Conservation (phyloP, 1,140 invertebrate genomes). For the Matsumurasca onukii region DNA sequence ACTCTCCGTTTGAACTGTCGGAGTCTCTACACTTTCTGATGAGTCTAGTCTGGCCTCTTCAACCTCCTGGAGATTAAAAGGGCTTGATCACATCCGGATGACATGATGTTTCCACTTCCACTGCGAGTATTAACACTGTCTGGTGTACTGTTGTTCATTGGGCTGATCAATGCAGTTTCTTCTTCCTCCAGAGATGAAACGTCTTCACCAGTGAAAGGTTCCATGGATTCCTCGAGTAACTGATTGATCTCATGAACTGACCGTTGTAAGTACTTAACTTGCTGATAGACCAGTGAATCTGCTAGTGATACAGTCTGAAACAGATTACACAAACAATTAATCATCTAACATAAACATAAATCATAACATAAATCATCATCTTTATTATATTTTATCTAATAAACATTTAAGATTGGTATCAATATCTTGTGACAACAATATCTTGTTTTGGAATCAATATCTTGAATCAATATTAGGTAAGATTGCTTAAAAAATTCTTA, state of each 20-base stretch:
- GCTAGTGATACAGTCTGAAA: conserved; percentile 52
- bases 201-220: conserved; percentile 31
- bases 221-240: conserved; percentile 51
- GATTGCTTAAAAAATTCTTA: too few species aligned
- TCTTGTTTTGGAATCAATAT: too few species aligned
- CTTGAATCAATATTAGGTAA: too few species aligned
- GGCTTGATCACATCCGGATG: neutral
- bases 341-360: neutral
- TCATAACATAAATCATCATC: neutral
- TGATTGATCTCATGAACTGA: conserved; percentile 75
- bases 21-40: conserved; percentile 8
- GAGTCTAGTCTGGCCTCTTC: conserved; percentile 22
- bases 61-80: conserved; percentile 12
- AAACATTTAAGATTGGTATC: too few species aligned
- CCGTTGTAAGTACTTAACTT: conserved; percentile 70
- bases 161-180: conserved; percentile 30
- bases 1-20: conserved; percentile 26
- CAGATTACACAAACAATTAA: conserved; percentile 52
- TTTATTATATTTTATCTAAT: too few species aligned
- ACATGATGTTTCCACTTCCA: conserved; percentile 9
- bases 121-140: neutral
- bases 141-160: conserved; percentile 22
- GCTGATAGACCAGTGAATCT: conserved; percentile 62
- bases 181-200: conserved; percentile 31
- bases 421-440: too few species aligned